Evolutionary conservation across 1,140 invertebrate species (phyloP).

Genomic region (Leptinotarsa texana): DNA sequence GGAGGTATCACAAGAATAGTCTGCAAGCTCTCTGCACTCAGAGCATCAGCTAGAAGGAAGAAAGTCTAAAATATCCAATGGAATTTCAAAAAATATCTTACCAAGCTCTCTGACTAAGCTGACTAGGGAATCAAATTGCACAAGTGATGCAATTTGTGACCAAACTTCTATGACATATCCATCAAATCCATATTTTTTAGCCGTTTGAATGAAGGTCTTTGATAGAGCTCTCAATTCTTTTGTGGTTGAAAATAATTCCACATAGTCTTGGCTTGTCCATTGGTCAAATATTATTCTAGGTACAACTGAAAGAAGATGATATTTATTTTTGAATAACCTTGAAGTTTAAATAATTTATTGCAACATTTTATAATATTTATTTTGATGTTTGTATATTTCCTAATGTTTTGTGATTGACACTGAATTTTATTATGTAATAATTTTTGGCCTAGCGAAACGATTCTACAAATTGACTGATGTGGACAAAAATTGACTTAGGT

Average conservation of each 20-base stretch:
- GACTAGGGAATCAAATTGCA: slow-evolving; percentile 66
- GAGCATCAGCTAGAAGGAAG: slow-evolving; percentile 34
- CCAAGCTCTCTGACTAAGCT: slow-evolving; percentile 67
- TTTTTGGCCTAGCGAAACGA: no score
- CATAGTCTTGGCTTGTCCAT: slow-evolving; percentile 74
- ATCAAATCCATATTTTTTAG: slow-evolving; percentile 74
- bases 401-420: no score
- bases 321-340: no score
- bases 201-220: slow-evolving; percentile 63
- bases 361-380: no score
- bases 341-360: no score
- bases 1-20: slow-evolving; percentile 87
- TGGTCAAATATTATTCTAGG: slow-evolving; percentile 86
- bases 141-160: slow-evolving; percentile 75
- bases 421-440: no score
- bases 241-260: slow-evolving; percentile 64
- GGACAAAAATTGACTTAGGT: no score
- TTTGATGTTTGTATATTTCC: no score
- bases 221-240: slow-evolving; percentile 63
- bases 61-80: slow-evolving; percentile 14
- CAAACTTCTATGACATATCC: slow-evolving; percentile 89
- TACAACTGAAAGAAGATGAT: slow-evolving; percentile 62
- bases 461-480: no score
- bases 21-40: slow-evolving; percentile 59
- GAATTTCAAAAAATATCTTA: slow-evolving; percentile 40